Conservation (phyloP, 2,797 vertebrate species). For the Falco novaeseelandiae region DNA sequence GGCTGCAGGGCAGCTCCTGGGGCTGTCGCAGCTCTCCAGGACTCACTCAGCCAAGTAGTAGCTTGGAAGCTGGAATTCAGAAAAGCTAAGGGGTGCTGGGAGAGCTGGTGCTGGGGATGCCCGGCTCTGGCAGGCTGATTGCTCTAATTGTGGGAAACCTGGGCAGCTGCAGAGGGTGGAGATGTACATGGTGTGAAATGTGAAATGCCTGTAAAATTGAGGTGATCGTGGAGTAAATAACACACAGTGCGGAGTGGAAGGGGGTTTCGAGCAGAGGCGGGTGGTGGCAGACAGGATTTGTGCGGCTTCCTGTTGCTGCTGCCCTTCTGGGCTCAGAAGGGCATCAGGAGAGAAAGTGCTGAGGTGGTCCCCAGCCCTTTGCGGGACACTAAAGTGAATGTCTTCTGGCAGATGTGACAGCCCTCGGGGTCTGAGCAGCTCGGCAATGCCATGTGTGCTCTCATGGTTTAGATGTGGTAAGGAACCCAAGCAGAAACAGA, state of each 20-base stretch:
- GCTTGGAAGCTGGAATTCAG: background rate
- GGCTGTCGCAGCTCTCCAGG: background rate
- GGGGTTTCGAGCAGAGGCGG: background rate
- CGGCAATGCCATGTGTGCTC: fast-evolving
- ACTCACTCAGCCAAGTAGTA: background rate
- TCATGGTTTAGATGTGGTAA: background rate
- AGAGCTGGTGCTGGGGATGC: background rate
- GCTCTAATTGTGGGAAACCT: fast-evolving
- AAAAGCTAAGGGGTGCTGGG: background rate
- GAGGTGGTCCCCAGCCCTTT: background rate
- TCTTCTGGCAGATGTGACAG: background rate
- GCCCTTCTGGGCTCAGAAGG: background rate
- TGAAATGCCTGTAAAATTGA: background rate
- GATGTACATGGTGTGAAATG: background rate
- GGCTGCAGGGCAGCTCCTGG: background rate
- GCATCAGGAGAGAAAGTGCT: background rate
- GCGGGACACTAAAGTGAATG: background rate
- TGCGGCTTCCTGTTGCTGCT: background rate
- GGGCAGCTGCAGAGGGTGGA: background rate
- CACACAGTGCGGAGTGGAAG: background rate
- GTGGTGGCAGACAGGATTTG: background rate
- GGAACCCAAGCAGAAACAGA: background rate
- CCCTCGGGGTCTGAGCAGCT: background rate
- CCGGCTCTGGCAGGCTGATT: fast-evolving
- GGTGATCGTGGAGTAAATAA: background rate